phyloP scores from a whole-genome alignment of 2,113 vertebrate species.

The Ctenomys sociabilis region DNA sequence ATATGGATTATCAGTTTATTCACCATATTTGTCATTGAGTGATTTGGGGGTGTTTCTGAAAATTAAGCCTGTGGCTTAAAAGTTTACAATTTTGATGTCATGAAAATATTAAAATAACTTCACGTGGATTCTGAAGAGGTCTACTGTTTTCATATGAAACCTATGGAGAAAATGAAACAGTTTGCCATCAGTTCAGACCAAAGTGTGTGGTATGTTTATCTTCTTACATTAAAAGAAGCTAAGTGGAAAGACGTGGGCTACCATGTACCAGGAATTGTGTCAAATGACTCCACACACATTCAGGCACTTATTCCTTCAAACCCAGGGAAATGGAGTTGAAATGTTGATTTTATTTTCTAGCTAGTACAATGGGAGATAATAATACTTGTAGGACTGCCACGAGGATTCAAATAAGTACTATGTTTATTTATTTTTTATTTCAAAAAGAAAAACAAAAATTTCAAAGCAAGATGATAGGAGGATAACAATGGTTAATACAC shows the following conservation, averaged over 20 bases:
- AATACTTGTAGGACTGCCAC: background rate
- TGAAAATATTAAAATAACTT: slow-evolving; percentile 17
- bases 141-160: background rate
- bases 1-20: background rate
- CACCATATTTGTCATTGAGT: background rate
- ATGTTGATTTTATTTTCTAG: background rate
- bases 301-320: background rate
- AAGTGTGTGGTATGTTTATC: background rate
- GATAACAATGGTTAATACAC: too few relatives aligned
- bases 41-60: background rate
- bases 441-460: too few relatives aligned
- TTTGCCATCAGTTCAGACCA: background rate
- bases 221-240: background rate
- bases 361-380: background rate
- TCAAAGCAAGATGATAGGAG: too few relatives aligned
- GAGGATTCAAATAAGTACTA: background rate
- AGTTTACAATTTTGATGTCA: background rate
- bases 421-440: background rate
- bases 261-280: background rate
- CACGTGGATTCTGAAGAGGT: background rate
- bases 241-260: background rate
- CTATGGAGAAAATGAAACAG: background rate
- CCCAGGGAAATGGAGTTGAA: background rate
- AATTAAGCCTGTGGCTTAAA: background rate
- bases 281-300: background rate